phyloP scores from a whole-genome alignment of 2,113 vertebrate genomes.

The Cromileptes altivelis region DNA sequence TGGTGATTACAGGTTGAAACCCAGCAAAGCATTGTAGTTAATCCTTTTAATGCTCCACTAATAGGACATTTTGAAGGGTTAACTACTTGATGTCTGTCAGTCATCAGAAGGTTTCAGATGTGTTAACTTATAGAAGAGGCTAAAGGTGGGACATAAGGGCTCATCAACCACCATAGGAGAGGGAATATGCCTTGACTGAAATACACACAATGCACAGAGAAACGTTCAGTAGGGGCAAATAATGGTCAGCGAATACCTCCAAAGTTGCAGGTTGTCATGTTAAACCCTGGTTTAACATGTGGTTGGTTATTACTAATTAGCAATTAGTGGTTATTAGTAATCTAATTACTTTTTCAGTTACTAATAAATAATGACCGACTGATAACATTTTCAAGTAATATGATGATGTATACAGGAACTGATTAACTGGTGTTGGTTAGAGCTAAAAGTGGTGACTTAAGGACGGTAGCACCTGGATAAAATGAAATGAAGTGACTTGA shows the following conservation, averaged over 20 bases:
- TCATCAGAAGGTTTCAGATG: not conserved
- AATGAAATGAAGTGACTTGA: conserved; percentile 55
- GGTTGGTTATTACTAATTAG: too few relatives aligned
- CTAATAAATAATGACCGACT: not conserved
- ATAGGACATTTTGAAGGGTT: not conserved
- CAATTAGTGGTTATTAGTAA: not conserved
- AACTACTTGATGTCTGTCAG: not conserved
- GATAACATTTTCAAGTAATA: too few relatives aligned
- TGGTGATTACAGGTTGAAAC: too few relatives aligned
- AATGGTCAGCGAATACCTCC: not conserved
- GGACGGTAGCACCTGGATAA: conserved; percentile 15
- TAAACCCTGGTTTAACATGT: too few relatives aligned
- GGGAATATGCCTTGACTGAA: not conserved
- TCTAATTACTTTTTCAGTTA: not conserved
- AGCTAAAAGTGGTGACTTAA: not conserved
- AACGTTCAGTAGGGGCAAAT: too few relatives aligned
- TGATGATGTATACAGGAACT: not conserved
- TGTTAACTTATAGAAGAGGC: not conserved
- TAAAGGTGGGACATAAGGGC: not conserved
- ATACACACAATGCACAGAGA: too few relatives aligned
- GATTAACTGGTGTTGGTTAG: not conserved
- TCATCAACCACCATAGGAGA: not conserved
- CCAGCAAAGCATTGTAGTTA: not conserved
- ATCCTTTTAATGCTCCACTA: not conserved
- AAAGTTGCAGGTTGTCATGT: not conserved